These are phyloP conservation scores for Phaethon lepturus DNA, from an alignment of 2,113 vertebrate species.

Conservation along the genomic window DNA sequence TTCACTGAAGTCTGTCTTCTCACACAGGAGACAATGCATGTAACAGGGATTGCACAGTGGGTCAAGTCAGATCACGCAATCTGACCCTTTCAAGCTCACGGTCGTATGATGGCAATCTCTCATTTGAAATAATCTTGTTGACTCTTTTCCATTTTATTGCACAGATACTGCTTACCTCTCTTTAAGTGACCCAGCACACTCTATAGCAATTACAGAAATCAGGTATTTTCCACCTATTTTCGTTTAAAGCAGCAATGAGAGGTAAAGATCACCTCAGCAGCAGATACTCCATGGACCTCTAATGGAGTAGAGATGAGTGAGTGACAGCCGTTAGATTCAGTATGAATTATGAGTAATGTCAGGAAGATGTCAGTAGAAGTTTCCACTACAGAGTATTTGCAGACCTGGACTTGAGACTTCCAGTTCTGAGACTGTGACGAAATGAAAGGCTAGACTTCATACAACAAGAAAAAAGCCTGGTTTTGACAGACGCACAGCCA, in stretches of 20 bases:
- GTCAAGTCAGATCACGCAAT: background rate
- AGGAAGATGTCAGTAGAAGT: background rate
- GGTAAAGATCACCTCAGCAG: background rate
- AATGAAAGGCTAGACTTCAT: background rate
- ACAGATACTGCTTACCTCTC: background rate
- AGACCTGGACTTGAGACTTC: background rate
- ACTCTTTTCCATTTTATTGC: background rate
- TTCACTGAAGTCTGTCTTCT: background rate
- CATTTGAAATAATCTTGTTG: background rate
- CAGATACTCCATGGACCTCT: background rate
- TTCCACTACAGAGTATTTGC: background rate
- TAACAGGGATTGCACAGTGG: background rate
- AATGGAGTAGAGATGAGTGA: background rate
- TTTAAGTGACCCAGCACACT: accelerated
- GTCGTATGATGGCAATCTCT: background rate
- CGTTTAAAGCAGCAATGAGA: background rate
- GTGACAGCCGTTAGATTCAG: background rate
- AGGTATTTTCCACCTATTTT: background rate
- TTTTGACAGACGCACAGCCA: background rate
- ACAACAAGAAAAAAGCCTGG: background rate
- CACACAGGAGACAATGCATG: accelerated
- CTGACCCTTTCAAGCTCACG: background rate
- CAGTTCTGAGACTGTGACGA: background rate
- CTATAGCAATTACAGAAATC: background rate
- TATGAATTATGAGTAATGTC: background rate